Percentiles rank a stretch among this genome's conserved stretches.
phyloP scores from a whole-genome alignment of 2,797 vertebrate species.

The Borostomias antarcticus region DNA sequence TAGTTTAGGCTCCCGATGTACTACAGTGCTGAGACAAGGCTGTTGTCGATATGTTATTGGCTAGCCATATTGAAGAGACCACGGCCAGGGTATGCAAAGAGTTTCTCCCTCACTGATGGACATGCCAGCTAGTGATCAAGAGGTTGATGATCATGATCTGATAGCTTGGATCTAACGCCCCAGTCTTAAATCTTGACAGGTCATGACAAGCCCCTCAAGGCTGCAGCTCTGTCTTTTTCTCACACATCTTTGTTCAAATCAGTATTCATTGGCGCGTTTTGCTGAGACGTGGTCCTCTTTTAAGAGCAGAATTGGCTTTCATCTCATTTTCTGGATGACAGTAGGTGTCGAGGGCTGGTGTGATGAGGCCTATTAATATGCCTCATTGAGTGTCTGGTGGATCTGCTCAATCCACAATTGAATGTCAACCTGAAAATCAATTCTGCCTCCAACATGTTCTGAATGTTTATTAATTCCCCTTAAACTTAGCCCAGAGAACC shows the following conservation, averaged over 20 bases:
- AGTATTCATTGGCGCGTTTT: constrained; percentile 65
- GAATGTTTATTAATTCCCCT: constrained; percentile 64
- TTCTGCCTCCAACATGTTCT: constrained; percentile 58
- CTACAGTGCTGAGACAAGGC: neutral
- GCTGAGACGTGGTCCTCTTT: constrained; percentile 55
- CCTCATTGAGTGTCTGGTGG: constrained; percentile 39
- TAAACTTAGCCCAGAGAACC: constrained; percentile 44
- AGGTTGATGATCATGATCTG: constrained; percentile 59
- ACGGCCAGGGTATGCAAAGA: constrained; percentile 43
- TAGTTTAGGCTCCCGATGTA: neutral
- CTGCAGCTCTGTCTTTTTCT: constrained; percentile 49
- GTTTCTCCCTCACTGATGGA: constrained; percentile 34
- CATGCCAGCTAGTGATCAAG: constrained; percentile 38
- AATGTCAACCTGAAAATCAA: constrained; percentile 62
- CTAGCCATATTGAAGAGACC: constrained; percentile 1
- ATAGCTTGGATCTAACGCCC: constrained; percentile 37
- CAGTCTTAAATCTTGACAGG: constrained; percentile 46
- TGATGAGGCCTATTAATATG: constrained; percentile 39
- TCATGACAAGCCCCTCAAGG: constrained; percentile 44
- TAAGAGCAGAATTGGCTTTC: constrained; percentile 60
- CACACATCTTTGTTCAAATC: constrained; percentile 49
- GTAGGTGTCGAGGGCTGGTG: constrained; percentile 43
- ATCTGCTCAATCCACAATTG: constrained; percentile 43
- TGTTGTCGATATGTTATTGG: constrained; percentile 5
- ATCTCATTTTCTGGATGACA: constrained; percentile 55